Evolutionary conservation across 2,113 vertebrate species (phyloP).

Genomic region (Mustela lutreola): DNA sequence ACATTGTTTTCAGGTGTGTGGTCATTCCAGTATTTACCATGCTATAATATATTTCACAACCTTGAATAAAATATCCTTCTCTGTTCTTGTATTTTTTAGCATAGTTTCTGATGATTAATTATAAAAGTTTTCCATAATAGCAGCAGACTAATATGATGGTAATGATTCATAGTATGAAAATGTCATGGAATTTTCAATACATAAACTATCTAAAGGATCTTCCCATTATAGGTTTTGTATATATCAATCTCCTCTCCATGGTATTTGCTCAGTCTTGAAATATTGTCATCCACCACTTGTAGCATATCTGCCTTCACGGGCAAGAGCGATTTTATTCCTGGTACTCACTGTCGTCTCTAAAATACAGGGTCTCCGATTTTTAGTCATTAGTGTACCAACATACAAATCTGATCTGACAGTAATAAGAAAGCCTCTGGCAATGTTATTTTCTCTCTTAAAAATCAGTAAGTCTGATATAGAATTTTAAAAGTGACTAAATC

Average conservation of each 20-base stretch:
- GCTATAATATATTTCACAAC: constrained; percentile 56
- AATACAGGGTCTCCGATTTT: constrained; percentile 21
- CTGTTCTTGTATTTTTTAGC: constrained; percentile 18
- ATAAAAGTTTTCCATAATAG: neutral
- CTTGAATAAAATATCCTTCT: constrained; percentile 50
- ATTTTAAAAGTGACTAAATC: constrained; percentile 52
- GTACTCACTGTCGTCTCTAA: neutral
- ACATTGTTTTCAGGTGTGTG: constrained; percentile 54
- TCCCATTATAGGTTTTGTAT: neutral
- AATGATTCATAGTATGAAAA: neutral
- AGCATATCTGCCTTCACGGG: neutral
- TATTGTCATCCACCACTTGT: neutral
- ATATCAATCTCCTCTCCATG: neutral
- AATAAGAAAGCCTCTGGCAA: neutral
- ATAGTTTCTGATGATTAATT: constrained; percentile 57
- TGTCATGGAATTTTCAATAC: neutral
- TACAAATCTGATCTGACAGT: constrained; percentile 56
- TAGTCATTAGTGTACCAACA: constrained; percentile 37
- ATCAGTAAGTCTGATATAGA: constrained; percentile 45
- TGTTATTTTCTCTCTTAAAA: constrained; percentile 51
- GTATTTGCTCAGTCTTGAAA: constrained; percentile 58
- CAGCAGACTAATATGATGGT: constrained; percentile 42
- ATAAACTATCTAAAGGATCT: constrained; percentile 44
- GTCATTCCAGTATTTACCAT: neutral
- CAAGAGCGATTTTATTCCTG: neutral